Evolutionary conservation across 2,797 vertebrate genomes (phyloP), one percentile per base, ranked within the genome.

Genomic region (Gephyroberyx darwinii): DNA sequence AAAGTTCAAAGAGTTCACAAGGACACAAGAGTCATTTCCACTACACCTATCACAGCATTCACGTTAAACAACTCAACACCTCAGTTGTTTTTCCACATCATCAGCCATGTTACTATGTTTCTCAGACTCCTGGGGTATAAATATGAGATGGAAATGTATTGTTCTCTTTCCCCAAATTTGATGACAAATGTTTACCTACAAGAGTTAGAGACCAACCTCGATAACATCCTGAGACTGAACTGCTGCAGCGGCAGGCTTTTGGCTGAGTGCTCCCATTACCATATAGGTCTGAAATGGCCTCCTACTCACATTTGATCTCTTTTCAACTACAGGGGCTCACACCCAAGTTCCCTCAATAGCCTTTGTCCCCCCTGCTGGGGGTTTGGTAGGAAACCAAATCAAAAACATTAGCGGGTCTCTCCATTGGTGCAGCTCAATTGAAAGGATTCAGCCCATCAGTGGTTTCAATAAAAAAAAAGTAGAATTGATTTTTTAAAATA

Each of bases 221-320:
- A 76, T 75, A 65, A 55, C 63, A 64, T 83, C 58, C 66, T 59
- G 74, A 70, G 51, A 68, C 53, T 52, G 56, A 67, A 63, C 78
- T 50, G 60, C 71, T 65, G 57, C 50, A 72, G 37, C 16, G 41
- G 33, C 69, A 71, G 65, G 71, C 52, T 68, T 58, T 77, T 90
- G 86, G 85, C 88, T 82, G 72, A 4, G 61, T 22, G 56, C 16
- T 67, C 83, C 83, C 81, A 91, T 91, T 91, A 88, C 80, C 87
- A 88, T 80, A 69, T 50, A 83, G 65, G 50, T 81, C 81, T 85
- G 54, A 86, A 84, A 76, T 78, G 63, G 84, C 66, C 72, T 55
- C 77, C 72, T 69, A 59, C 85, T 84, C 67, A 63, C 78, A 71
- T 85, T 88, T 86, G 82, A 83, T 89, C 80, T 58, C 83, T 79